A percentile compares a stretch with the other conserved stretches of the same genome.
phyloP scores from a whole-genome alignment of 2,888 invertebrate species.

The Ryuthela nishihirai region DNA sequence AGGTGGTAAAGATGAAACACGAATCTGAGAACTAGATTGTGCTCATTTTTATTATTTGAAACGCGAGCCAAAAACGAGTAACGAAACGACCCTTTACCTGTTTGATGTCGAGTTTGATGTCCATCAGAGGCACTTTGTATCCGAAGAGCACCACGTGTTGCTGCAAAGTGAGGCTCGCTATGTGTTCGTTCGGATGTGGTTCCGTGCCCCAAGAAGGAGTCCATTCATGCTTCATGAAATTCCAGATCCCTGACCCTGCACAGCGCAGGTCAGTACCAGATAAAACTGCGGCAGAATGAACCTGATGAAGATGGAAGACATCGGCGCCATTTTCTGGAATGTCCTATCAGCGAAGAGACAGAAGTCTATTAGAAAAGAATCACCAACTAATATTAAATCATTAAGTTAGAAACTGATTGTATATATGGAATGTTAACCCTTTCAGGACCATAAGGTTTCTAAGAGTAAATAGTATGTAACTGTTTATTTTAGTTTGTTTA shows the following conservation, averaged over 20 bases:
- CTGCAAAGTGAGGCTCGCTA: constrained; percentile 60
- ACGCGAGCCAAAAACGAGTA: background rate
- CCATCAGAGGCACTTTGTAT: constrained; percentile 56
- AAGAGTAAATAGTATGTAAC: too few species aligned
- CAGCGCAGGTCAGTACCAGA: constrained; percentile 52
- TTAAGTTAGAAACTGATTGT: too few species aligned
- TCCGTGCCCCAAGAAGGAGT: constrained; percentile 58
- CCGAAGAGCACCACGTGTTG: constrained; percentile 64
- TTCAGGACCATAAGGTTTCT: too few species aligned
- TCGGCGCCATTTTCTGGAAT: constrained; percentile 89
- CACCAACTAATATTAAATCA: background rate
- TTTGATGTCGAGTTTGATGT: constrained; percentile 61
- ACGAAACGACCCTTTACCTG: constrained; percentile 57
- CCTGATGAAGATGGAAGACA: constrained; percentile 69
- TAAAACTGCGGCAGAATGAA: constrained; percentile 64
- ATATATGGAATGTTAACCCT: too few species aligned
- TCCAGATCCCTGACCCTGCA: constrained; percentile 49
- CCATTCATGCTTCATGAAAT: constrained; percentile 61
- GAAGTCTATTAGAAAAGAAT: background rate
- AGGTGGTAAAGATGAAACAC: too few species aligned
- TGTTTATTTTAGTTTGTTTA: too few species aligned
- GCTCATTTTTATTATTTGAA: too few species aligned
- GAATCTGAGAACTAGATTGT: too few species aligned
- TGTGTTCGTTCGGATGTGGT: constrained; percentile 58
- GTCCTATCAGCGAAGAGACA: too few species aligned